phyloP scores from a whole-genome alignment of 1,140 invertebrate genomes.

The Aporrectodea caliginosa region DNA sequence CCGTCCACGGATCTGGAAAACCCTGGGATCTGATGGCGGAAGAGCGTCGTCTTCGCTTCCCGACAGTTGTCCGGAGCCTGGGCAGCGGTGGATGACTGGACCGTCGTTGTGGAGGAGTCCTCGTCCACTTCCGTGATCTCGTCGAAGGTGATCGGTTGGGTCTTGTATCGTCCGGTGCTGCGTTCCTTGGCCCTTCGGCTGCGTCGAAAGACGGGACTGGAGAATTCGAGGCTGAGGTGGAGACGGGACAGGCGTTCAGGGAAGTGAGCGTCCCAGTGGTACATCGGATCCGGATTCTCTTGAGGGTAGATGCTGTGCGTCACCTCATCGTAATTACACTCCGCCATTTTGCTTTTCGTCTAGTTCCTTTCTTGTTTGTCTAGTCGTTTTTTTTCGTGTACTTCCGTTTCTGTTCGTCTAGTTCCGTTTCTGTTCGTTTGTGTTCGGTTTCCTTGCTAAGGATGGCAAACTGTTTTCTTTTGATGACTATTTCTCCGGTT shows the following conservation, averaged over 20 bases:
- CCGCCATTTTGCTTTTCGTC: conserved; percentile 27
- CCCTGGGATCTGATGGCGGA: conserved; percentile 39
- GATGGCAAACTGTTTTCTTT: too few species aligned
- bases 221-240: conserved; percentile 48
- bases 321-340: conserved; percentile 30
- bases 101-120: conserved; percentile 36
- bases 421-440: too few species aligned
- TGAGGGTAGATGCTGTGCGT: conserved; percentile 5
- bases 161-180: conserved; percentile 61
- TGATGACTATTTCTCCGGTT: too few species aligned
- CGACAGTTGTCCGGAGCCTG: neutral
- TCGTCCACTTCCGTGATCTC: conserved; percentile 66
- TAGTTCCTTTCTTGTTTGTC: too few species aligned
- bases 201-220: conserved; percentile 31
- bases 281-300: conserved; percentile 45
- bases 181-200: conserved; percentile 35
- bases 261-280: conserved; percentile 67
- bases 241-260: conserved; percentile 66
- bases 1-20: conserved; percentile 60
- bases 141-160: conserved; percentile 70
- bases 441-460: too few species aligned
- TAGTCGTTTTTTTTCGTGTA: too few species aligned
- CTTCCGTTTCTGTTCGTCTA: too few species aligned
- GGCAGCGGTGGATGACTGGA: neutral
- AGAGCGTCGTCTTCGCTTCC: neutral